Conservation (phyloP, 2,113 vertebrate species). For the Dicentrarchus labrax region DNA sequence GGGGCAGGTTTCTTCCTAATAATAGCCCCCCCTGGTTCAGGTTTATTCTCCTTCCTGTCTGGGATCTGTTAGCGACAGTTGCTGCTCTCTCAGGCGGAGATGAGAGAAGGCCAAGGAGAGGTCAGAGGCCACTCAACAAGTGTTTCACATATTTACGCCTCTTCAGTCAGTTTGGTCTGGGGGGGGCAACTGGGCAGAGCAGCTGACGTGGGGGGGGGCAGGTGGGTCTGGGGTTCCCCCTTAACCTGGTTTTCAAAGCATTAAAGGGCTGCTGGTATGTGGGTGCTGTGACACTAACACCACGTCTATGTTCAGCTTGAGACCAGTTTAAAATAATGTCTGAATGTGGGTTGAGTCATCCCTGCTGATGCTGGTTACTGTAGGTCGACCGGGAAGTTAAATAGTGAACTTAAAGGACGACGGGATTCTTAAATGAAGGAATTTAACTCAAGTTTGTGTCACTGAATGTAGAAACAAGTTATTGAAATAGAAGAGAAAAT, state of each 20-base stretch:
- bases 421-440: too few relatives aligned
- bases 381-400: neutral
- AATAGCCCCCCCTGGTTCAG: constrained; percentile 51
- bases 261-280: constrained; percentile 8
- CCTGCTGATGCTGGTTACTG: neutral
- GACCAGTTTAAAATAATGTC: constrained; percentile 1
- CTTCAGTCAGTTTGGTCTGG: constrained; percentile 26
- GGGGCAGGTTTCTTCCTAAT: constrained; percentile 44
- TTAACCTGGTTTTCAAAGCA: constrained; percentile 12
- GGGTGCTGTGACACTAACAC: constrained; percentile 1
- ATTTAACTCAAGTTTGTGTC: too few relatives aligned
- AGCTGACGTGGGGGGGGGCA: constrained; percentile 41
- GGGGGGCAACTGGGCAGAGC: constrained; percentile 54
- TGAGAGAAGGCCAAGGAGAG: constrained; percentile 38
- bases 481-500: too few relatives aligned
- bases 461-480: too few relatives aligned
- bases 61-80: constrained; percentile 54
- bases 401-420: neutral
- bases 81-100: constrained; percentile 49
- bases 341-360: neutral
- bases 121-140: constrained; percentile 49
- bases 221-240: constrained; percentile 22
- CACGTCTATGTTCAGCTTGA: neutral
- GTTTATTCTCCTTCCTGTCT: constrained; percentile 10
- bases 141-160: constrained; percentile 38